Conservation (phyloP, 2,888 invertebrate species). For the Masnerella sp. region DNA sequence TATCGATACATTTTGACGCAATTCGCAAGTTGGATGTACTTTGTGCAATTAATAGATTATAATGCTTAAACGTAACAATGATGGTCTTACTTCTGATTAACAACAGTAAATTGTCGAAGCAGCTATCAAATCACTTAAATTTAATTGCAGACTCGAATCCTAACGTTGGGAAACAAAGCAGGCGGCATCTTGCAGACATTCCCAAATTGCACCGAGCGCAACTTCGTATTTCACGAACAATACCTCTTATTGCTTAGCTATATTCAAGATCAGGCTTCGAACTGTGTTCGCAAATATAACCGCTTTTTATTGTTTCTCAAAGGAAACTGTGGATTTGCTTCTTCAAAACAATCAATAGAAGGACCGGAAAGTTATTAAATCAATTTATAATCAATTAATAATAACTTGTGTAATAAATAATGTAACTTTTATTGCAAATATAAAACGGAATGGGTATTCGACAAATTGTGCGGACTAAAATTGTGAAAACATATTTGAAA, state of each 20-base stretch:
- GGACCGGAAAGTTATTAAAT: too few relatives aligned
- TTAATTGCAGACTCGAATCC: constrained; percentile 45
- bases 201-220: constrained; percentile 38
- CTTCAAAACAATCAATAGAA: neutral
- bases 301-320: neutral
- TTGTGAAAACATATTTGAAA: too few relatives aligned
- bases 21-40: too few relatives aligned
- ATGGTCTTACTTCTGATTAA: constrained; percentile 37
- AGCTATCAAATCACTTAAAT: constrained; percentile 51
- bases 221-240: constrained; percentile 47
- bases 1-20: too few relatives aligned
- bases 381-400: too few relatives aligned
- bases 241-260: constrained; percentile 34
- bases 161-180: constrained; percentile 47
- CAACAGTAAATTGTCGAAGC: constrained; percentile 50
- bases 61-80: constrained; percentile 34
- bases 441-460: too few relatives aligned
- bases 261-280: constrained; percentile 29
- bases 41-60: constrained; percentile 24
- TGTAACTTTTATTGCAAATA: too few relatives aligned
- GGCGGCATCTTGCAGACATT: constrained; percentile 45
- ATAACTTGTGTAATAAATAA: too few relatives aligned
- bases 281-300: constrained; percentile 17
- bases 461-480: too few relatives aligned
- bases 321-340: constrained; percentile 1